These are phyloP conservation scores for Andrena praecox DNA, from an alignment of 2,888 invertebrate genomes.

Conservation along the genomic window DNA sequence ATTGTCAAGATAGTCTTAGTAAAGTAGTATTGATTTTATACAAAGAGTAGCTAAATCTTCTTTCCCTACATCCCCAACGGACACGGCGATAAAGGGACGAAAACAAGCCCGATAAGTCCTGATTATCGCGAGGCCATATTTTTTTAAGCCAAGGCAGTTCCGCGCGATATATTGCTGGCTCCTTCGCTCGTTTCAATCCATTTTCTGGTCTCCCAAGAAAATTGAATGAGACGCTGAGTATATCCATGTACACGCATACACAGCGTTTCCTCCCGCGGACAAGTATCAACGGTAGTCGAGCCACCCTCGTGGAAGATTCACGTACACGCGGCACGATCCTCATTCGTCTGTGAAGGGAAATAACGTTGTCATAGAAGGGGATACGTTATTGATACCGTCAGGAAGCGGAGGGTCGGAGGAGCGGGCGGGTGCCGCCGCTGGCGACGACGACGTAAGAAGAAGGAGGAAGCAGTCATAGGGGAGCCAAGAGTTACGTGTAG, in stretches of 20 bases:
- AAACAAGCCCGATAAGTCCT: not conserved
- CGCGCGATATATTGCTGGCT: constrained; percentile 37
- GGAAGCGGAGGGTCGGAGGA: constrained; percentile 33
- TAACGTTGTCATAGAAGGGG: constrained; percentile 49
- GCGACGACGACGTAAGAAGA: constrained; percentile 65
- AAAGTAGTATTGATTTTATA: no score
- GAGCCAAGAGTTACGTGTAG: constrained; percentile 81
- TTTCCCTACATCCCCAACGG: not conserved
- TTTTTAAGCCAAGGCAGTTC: constrained; percentile 1
- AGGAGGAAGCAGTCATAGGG: constrained; percentile 65
- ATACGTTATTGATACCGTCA: constrained; percentile 72
- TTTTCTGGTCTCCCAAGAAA: constrained; percentile 45
- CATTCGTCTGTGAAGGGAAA: constrained; percentile 44
- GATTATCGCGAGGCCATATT: not conserved
- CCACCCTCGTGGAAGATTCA: constrained; percentile 6
- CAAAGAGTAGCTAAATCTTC: not conserved
- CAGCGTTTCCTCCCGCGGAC: constrained; percentile 27
- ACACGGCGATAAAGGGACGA: not conserved
- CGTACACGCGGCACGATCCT: constrained; percentile 40
- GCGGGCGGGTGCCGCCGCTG: constrained; percentile 8
- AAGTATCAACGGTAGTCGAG: constrained; percentile 28
- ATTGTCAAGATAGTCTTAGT: no score
- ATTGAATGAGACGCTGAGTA: constrained; percentile 56
- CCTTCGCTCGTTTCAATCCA: constrained; percentile 36
- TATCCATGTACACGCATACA: not conserved